phyloP scores from a whole-genome alignment of 2,797 vertebrate genomes.

The Muscicapa striata region DNA sequence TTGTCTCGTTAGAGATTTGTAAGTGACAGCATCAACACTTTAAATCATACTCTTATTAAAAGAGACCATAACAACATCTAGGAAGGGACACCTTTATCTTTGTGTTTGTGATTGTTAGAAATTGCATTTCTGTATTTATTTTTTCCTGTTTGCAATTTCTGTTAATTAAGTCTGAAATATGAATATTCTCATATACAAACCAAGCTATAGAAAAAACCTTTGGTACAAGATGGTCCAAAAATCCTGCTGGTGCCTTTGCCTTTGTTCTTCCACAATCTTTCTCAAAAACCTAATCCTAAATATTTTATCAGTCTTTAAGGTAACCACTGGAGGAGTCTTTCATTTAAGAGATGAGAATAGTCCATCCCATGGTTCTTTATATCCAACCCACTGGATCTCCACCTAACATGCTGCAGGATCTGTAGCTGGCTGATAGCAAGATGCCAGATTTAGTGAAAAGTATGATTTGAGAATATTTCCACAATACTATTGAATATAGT shows the following conservation, averaged over 20 bases:
- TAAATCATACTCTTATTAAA: background rate
- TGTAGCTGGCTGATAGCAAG: background rate
- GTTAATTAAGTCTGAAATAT: background rate
- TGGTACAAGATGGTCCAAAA: background rate
- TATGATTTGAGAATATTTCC: background rate
- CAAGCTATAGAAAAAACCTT: background rate
- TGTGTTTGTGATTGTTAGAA: background rate
- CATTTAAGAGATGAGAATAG: background rate
- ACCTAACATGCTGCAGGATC: background rate
- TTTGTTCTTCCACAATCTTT: background rate
- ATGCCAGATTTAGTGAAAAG: background rate
- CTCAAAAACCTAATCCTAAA: background rate
- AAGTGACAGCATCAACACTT: background rate
- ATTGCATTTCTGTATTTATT: background rate
- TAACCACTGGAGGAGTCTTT: background rate
- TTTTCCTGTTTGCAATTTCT: background rate
- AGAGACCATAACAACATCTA: background rate
- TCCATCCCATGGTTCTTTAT: background rate
- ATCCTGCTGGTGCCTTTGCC: background rate
- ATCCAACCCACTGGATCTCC: background rate
- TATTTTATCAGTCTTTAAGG: background rate
- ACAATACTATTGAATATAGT: background rate
- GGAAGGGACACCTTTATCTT: background rate
- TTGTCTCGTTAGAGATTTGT: background rate
- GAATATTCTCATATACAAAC: background rate